Evolutionary conservation across 2,113 vertebrate species (phyloP).

Genomic region (Seriola aureovittata): DNA sequence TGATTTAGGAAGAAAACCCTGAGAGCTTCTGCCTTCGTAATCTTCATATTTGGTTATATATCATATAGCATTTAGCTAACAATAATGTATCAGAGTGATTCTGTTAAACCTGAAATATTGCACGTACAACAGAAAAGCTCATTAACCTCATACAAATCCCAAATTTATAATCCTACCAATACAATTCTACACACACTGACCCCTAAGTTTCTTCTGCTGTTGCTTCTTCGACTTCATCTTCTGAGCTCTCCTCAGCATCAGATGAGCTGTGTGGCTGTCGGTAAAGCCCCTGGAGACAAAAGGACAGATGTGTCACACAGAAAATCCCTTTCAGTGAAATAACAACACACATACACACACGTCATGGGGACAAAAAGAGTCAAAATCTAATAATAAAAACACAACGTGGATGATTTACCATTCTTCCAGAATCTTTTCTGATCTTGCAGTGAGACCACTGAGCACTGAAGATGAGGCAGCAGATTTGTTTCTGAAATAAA

Average conservation of each 20-base stretch:
- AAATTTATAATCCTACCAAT: background rate
- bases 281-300: slow-evolving; percentile 90
- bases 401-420: slow-evolving; percentile 86
- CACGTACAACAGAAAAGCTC: no score
- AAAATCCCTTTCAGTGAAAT: background rate
- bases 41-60: no score
- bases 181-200: slow-evolving; percentile 79
- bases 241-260: slow-evolving; percentile 93
- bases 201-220: slow-evolving; percentile 77
- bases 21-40: background rate
- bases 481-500: slow-evolving; percentile 71
- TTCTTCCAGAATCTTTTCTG: slow-evolving; percentile 92
- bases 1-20: background rate
- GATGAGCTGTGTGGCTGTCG: slow-evolving; percentile 88
- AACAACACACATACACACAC: background rate
- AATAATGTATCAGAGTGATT: no score
- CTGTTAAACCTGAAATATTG: no score
- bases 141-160: background rate
- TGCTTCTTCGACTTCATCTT: slow-evolving; percentile 91
- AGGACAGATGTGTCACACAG: background rate
- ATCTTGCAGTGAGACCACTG: slow-evolving; percentile 82
- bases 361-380: background rate
- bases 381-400: background rate
- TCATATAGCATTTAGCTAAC: no score
- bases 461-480: slow-evolving; percentile 60